Base-by-base conservation (phyloP, 2,113 vertebrate genomes). In the Tyrannus savana region DNA sequence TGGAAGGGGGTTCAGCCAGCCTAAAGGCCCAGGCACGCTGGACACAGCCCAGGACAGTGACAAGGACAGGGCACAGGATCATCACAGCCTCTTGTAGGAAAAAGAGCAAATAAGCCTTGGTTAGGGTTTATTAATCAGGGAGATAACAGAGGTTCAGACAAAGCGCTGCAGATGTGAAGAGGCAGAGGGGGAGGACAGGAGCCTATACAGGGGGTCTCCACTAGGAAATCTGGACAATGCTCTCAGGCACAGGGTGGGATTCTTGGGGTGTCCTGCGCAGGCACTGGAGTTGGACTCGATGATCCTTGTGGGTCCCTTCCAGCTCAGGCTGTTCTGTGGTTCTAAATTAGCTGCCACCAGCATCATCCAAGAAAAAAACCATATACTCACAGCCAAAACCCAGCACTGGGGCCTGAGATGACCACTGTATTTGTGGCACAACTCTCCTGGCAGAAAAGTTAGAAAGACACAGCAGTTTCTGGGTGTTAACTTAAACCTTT, bases 31-130 rank as follows among this genome's bases (percentile, higher is more conserved):
- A 17, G 33, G 10, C 35, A 39, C 67, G 62, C 12, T 9, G 11
- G 39, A 42, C 10, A 28, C 62, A 47, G 62, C 30, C 7, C 52
- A 24, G 44, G 7, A 18, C 79, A 81, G 73, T 64, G 59, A 44
- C 14, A 69, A 37, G 52, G 55, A 46, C 1, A 3, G 27, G 18
- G 17, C 39, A 72, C 0, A 0, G 39, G 10, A 14, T 93, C 46
- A 66, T 44, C 3, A 1, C 41, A 81, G 49, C 6, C 12, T 67
- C 64, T 28, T 46, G 9, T 5, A 53, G 23, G 55, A 16, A 41
- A 37, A 68, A 42, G 39, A 67, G 18, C 19, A 91, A 27, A 47
- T 44, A 47, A 49, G 33, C 5, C 23, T 63, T 17, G 14, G 28
- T 37, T 47, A 55, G 41, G 55, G 25, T 63, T 87, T 28, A 27